Percentiles rank a stretch among this genome's conserved stretches.
These are phyloP conservation scores for Phyllotreta cruciferae DNA, from an alignment of 2,888 invertebrate species.

Conservation along the genomic window DNA sequence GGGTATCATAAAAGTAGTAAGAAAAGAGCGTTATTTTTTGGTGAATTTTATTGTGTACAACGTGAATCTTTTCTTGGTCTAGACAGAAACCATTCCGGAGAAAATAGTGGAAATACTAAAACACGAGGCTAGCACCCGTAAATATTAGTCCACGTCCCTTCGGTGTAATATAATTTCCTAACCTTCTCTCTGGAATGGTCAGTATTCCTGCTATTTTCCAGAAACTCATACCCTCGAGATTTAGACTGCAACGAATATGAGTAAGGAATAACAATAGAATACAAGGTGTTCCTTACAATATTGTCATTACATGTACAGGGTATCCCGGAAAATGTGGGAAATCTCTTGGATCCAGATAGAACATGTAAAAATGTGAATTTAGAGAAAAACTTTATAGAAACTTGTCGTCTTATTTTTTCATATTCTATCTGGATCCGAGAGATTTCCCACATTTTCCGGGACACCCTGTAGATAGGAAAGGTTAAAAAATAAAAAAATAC, in stretches of 20 bases:
- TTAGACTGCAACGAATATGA: conserved; percentile 1
- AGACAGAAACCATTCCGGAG: conserved; percentile 8
- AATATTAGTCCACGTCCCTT: conserved; percentile 6
- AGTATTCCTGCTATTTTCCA: conserved; percentile 1
- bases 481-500: conserved; percentile 46
- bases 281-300: too few species aligned
- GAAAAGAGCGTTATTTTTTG: too few species aligned
- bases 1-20: too few species aligned
- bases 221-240: conserved; percentile 2
- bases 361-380: too few species aligned
- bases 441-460: too few species aligned
- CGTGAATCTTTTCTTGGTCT: conserved; percentile 10
- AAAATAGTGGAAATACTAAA: conserved; percentile 10
- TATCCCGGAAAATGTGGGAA: too few species aligned
- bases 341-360: too few species aligned
- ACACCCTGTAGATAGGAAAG: too few species aligned
- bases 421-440: too few species aligned
- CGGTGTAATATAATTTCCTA: conserved; percentile 17
- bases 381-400: too few species aligned
- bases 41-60: not conserved
- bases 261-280: not conserved
- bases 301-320: too few species aligned
- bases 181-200: conserved; percentile 9
- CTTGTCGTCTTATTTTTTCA: too few species aligned
- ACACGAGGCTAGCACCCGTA: conserved; percentile 2